These are phyloP conservation scores for Xenopus borealis DNA, from an alignment of 2,113 vertebrate genomes.

Conservation along the genomic window DNA sequence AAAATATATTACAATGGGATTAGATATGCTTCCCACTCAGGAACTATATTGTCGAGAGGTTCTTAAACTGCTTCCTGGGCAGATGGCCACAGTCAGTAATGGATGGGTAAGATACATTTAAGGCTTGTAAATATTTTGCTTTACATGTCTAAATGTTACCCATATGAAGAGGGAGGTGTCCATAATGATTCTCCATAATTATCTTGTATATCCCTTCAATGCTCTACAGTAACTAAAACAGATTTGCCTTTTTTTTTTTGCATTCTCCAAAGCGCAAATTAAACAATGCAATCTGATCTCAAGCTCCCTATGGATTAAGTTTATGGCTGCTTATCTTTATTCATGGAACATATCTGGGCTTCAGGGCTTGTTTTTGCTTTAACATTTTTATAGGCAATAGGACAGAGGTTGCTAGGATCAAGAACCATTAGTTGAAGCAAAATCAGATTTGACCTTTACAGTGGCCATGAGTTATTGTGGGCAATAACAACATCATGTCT, in stretches of 20 bases:
- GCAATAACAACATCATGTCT: too few relatives aligned
- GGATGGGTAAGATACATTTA: slow-evolving; percentile 78
- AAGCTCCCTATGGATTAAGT: neutral
- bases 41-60: slow-evolving; percentile 84
- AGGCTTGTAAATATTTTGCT: too few relatives aligned
- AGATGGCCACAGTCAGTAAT: slow-evolving; percentile 83
- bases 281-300: too few relatives aligned
- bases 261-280: too few relatives aligned
- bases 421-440: neutral
- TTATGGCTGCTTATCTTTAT: neutral
- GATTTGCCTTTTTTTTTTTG: too few relatives aligned
- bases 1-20: slow-evolving; percentile 87
- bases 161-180: too few relatives aligned
- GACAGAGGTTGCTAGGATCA: neutral
- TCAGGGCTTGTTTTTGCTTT: neutral
- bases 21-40: slow-evolving; percentile 83
- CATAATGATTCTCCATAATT: too few relatives aligned
- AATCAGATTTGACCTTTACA: too few relatives aligned
- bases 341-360: neutral
- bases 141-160: too few relatives aligned
- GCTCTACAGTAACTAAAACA: too few relatives aligned
- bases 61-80: slow-evolving; percentile 79
- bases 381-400: neutral
- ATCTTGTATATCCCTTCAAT: too few relatives aligned
- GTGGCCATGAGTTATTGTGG: too few relatives aligned